Base-by-base conservation (phyloP, 2,888 invertebrate genomes). In the Brachyptera risi region DNA sequence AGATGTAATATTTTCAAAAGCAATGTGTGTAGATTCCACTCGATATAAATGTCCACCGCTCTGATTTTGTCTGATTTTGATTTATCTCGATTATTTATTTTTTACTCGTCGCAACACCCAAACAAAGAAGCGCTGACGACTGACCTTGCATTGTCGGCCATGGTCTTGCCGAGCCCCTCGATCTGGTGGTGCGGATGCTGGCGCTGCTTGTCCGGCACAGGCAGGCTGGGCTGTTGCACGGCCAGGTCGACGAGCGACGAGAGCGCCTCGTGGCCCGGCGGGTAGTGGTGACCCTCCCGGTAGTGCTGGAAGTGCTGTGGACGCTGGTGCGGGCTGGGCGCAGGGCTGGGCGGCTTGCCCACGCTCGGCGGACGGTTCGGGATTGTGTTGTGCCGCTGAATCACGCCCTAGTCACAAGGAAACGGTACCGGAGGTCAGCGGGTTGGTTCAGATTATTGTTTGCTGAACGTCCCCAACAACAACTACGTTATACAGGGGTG, bases 201-300 rank as follows among this genome's bases (percentile, higher is more conserved):
- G 65, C 35, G 67, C 67, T 24, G 64, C 26, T 64, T 64, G 44
- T 75, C 75, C 0, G 92, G 93, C 58, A 93, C 92, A 0, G 92
- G 92, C 69, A 94, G 74, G 71, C 90, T 90, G 0, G 92, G 91
- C 70, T 94, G 94, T 68, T 92, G 90, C 1, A 90, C 91, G n/a
- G 94, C 94, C 13, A 92, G 91, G 73, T 95, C 92, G 7, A 94
- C 95, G 58, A 95, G 77, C 56, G 91, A 91, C 31, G 89, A 87
- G 71, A 95, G 84, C 1, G 93, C 92, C 74, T 94, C 94, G 73
- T 93, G n/a, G n/a, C n/a, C n/a, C n/a, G n/a, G n/a, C n/a, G n/a
- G n/a, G n/a, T n/a, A n/a, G n/a, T n/a, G n/a, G n/a, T n/a, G n/a
- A n/a, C 35, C 61, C 42, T 57, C 81, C 79, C 68, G 79, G 79